Conservation (phyloP, 2,797 vertebrate species). For the Melanotaenia nigrans region DNA sequence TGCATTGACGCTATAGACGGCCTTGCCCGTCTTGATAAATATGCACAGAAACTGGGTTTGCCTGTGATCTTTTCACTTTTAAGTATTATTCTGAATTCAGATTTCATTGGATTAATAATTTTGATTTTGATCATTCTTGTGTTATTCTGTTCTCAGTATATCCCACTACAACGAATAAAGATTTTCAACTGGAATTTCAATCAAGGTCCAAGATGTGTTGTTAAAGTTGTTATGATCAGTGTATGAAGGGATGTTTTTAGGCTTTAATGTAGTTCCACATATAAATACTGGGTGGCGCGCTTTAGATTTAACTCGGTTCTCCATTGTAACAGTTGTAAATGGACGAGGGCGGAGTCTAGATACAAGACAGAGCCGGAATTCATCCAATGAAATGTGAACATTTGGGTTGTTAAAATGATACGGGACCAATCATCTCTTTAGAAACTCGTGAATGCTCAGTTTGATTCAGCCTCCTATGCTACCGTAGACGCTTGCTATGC, state of each 20-base stretch:
- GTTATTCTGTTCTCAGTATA: no score
- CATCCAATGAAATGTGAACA: conserved; percentile 62
- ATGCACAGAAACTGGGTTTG: no score
- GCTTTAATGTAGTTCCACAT: not conserved
- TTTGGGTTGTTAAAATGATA: not conserved
- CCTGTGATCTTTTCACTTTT: no score
- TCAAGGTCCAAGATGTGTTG: no score
- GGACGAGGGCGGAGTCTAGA: conserved; percentile 34
- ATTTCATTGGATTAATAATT: no score
- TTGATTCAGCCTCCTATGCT: conserved; percentile 57
- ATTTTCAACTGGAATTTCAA: no score
- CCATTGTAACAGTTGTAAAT: conserved; percentile 54
- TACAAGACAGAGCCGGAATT: conserved; percentile 24
- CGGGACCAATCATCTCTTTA: conserved; percentile 63
- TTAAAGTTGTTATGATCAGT: no score
- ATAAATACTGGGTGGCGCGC: conserved; percentile 46
- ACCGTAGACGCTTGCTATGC: conserved; percentile 58
- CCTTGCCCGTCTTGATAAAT: no score
- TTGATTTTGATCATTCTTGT: no score
- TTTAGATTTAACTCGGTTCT: conserved; percentile 24
- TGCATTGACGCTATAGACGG: no score
- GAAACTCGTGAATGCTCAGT: conserved; percentile 25
- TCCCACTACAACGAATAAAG: no score
- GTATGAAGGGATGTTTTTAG: not conserved
- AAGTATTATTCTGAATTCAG: no score